These are phyloP conservation scores for Macaria liturata DNA, from an alignment of 2,888 invertebrate genomes.

Conservation along the genomic window DNA sequence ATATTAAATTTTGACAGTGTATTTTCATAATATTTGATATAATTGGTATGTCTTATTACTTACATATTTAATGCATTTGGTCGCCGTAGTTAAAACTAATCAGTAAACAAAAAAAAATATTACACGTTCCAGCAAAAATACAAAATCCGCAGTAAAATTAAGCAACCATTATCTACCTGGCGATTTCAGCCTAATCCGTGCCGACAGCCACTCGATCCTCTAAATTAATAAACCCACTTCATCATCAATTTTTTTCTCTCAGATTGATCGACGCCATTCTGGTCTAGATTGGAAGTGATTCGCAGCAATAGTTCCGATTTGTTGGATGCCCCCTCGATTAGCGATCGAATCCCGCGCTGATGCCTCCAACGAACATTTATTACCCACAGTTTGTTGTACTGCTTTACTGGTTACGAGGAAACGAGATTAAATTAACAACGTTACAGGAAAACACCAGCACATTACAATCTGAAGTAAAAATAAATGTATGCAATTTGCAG, in stretches of 20 bases:
- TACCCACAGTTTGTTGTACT: slow-evolving; percentile 3
- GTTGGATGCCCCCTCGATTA: slow-evolving; percentile 36
- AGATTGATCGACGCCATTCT: slow-evolving; percentile 20
- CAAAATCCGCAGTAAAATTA: too few relatives aligned
- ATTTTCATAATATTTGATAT: too few relatives aligned
- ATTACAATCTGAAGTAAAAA: too few relatives aligned
- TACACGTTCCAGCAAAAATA: too few relatives aligned
- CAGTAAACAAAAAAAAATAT: too few relatives aligned
- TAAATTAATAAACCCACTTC: slow-evolving; percentile 12
- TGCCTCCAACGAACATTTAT: slow-evolving; percentile 8
- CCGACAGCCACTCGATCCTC: slow-evolving; percentile 5
- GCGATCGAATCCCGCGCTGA: slow-evolving; percentile 19
- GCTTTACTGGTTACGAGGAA: slow-evolving; percentile 3
- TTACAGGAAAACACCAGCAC: too few relatives aligned
- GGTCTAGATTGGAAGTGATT: slow-evolving; percentile 28
- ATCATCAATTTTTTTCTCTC: slow-evolving; percentile 9
- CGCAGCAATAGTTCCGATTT: slow-evolving; percentile 40
- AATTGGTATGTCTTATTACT: too few relatives aligned
- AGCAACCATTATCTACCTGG: neutral
- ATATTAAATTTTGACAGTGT: too few relatives aligned
- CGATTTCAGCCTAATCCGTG: slow-evolving; percentile 1
- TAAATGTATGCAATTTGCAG: too few relatives aligned
- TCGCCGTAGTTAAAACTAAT: too few relatives aligned
- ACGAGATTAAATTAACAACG: too few relatives aligned
- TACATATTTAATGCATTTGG: too few relatives aligned